Evolutionary conservation across 2,888 invertebrate genomes (phyloP).

Genomic region (Chrysolina americana): DNA sequence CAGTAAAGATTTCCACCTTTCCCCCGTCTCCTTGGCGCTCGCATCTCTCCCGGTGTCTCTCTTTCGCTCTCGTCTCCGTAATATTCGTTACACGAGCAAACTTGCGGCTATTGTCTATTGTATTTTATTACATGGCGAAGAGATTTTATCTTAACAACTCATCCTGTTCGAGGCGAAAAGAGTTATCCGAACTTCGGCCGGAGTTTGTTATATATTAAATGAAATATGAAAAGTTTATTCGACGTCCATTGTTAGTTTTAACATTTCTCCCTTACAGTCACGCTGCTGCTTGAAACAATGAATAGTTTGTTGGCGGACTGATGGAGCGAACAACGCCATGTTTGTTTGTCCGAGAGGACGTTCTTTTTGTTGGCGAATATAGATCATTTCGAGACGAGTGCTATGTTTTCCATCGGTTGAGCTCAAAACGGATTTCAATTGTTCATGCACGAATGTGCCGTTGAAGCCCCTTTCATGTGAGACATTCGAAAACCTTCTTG

Average conservation of each 20-base stretch:
- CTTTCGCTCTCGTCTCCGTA: constrained; percentile 12
- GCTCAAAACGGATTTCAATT: too few relatives aligned
- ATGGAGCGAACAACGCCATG: constrained; percentile 10
- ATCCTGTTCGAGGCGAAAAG: constrained; percentile 42
- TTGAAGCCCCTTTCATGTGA: too few relatives aligned
- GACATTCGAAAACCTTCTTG: too few relatives aligned
- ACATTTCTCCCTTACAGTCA: constrained; percentile 23
- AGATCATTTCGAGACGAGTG: not conserved
- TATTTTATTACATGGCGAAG: constrained; percentile 46
- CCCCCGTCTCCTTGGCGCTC: not conserved
- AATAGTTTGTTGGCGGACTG: constrained; percentile 17
- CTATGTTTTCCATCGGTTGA: not conserved
- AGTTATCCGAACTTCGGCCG: constrained; percentile 35
- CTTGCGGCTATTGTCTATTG: constrained; percentile 49
- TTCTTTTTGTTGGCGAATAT: constrained; percentile 6
- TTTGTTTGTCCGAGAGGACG: not conserved
- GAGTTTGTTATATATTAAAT: constrained; percentile 44
- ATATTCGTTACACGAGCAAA: constrained; percentile 39
- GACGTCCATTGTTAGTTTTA: constrained; percentile 45
- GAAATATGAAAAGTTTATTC: constrained; percentile 47
- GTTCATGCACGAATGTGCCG: too few relatives aligned
- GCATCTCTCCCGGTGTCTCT: not conserved
- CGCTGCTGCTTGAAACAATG: constrained; percentile 13
- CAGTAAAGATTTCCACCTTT: constrained; percentile 34
- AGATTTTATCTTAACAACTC: constrained; percentile 52